A percentile compares a stretch with the other conserved stretches of the same genome.
These are phyloP conservation scores for Rhogogaster chlorosoma DNA, from an alignment of 2,888 invertebrate species.

Conservation along the genomic window DNA sequence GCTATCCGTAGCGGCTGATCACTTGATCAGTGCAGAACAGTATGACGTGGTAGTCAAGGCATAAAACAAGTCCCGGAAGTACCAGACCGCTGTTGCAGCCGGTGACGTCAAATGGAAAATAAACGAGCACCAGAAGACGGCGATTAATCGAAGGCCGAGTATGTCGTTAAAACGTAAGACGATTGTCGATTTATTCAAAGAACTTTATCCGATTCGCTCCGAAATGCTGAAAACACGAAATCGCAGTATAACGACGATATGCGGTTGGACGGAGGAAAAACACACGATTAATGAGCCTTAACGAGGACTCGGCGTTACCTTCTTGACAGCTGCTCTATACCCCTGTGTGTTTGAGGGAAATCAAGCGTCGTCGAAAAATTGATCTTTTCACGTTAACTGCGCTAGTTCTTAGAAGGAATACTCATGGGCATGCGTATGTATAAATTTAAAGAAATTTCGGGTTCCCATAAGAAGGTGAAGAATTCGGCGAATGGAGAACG, in stretches of 20 bases:
- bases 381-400: constrained; percentile 9
- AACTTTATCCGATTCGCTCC: background rate
- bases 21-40: background rate
- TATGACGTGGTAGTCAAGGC: constrained; percentile 23
- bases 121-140: background rate
- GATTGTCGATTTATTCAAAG: background rate
- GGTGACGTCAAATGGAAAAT: constrained; percentile 23
- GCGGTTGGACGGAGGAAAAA: background rate
- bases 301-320: constrained; percentile 16
- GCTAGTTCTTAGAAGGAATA: background rate
- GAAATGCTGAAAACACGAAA: background rate
- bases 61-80: constrained; percentile 35
- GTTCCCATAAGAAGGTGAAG: background rate
- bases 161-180: background rate
- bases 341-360: background rate
- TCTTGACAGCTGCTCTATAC: background rate
- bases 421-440: too few relatives aligned
- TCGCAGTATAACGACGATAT: background rate
- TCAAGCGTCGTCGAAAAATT: constrained; percentile 1
- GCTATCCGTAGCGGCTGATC: background rate
- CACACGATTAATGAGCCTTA: constrained; percentile 30
- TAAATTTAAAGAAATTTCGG: background rate
- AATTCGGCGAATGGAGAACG: background rate
- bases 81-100: background rate
- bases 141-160: background rate